A percentile compares a stretch with the other conserved stretches of the same genome.
phyloP scores from a whole-genome alignment of 2,797 vertebrate genomes.

The Mus caroli region DNA sequence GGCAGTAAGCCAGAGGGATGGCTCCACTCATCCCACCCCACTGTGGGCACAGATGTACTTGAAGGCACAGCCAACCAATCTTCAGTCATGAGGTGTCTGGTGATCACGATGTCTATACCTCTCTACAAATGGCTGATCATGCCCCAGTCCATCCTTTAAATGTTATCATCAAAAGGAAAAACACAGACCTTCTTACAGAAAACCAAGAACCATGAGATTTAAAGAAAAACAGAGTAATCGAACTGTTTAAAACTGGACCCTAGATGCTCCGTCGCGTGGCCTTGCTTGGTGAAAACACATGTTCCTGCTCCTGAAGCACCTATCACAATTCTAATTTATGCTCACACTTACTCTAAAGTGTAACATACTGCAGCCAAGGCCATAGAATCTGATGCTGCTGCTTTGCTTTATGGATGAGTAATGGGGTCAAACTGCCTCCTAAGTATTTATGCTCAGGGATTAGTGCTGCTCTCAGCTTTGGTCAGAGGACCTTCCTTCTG shows the following conservation, averaged over 20 bases:
- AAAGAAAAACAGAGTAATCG: neutral
- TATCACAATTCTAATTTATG: neutral
- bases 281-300: neutral
- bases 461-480: neutral
- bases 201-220: neutral
- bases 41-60: no score
- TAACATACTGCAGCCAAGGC: neutral
- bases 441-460: no score
- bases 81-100: neutral
- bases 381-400: neutral
- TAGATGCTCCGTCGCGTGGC: neutral
- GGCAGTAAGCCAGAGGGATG: neutral
- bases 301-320: neutral
- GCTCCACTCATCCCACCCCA: rapidly evolving
- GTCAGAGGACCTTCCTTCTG: neutral
- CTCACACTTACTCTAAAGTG: neutral
- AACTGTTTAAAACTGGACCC: neutral
- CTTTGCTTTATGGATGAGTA: neutral
- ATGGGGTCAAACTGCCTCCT: neutral
- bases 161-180: neutral
- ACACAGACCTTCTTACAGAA: neutral
- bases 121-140: neutral
- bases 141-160: neutral
- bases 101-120: no score
- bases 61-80: no score